Percentiles rank a stretch among this genome's conserved stretches.
These are phyloP conservation scores for Macaca fascicularis DNA, from an alignment of 2,113 vertebrate species.

Conservation along the genomic window DNA sequence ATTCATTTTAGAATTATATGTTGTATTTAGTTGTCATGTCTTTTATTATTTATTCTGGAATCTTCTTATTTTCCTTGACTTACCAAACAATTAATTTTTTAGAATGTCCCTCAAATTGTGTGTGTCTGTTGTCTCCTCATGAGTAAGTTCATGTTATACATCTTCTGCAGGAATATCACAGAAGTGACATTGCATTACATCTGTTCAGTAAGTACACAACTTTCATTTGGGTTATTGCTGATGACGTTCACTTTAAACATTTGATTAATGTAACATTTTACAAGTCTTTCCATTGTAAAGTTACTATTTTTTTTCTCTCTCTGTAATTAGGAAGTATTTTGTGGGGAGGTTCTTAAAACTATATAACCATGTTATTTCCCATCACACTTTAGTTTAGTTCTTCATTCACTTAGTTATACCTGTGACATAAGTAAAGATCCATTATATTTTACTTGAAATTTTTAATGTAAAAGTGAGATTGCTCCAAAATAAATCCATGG, in stretches of 20 bases:
- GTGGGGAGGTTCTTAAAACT: neutral
- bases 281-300: neutral
- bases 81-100: neutral
- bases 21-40: neutral
- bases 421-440: neutral
- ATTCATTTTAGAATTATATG: neutral
- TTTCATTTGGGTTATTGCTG: neutral
- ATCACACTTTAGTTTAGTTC: neutral
- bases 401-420: neutral
- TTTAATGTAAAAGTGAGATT: neutral
- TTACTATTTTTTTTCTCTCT: neutral
- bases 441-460: neutral
- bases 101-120: neutral
- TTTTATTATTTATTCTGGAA: neutral
- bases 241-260: neutral
- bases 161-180: neutral
- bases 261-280: neutral
- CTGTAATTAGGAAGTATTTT: neutral
- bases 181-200: neutral
- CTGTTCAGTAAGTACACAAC: neutral
- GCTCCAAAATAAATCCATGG: neutral
- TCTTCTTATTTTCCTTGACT: neutral
- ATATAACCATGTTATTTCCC: neutral
- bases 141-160: neutral
- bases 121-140: neutral